These are phyloP conservation scores for Drosophila mercatorum DNA, from an alignment of 2,888 invertebrate species.

Conservation along the genomic window DNA sequence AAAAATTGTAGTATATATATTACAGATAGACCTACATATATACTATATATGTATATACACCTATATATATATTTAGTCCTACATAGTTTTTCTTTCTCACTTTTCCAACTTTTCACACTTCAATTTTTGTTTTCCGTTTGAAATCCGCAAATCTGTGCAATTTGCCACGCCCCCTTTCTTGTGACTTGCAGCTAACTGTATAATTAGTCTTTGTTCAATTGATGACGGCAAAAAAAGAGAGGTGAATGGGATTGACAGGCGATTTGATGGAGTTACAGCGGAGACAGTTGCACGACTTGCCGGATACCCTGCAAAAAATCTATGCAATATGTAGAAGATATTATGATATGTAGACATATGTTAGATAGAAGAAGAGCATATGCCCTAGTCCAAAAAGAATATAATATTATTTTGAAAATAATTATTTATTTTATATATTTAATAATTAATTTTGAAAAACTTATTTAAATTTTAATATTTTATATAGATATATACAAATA, in stretches of 20 bases:
- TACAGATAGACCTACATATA: background rate
- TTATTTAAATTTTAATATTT: too few relatives aligned
- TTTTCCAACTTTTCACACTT: background rate
- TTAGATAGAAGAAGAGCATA: too few relatives aligned
- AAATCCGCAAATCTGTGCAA: slow-evolving; percentile 1
- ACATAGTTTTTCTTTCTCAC: background rate
- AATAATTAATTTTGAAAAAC: too few relatives aligned
- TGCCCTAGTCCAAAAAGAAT: too few relatives aligned
- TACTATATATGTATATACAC: background rate
- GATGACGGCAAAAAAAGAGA: slow-evolving; percentile 35
- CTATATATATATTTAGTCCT: background rate
- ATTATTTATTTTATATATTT: too few relatives aligned
- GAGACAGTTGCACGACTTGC: background rate
- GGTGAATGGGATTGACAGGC: slow-evolving; percentile 64
- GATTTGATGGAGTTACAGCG: slow-evolving; percentile 43
- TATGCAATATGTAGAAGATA: background rate
- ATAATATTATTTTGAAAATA: too few relatives aligned
- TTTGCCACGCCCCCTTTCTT: slow-evolving; percentile 2
- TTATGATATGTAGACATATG: too few relatives aligned
- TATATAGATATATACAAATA: too few relatives aligned
- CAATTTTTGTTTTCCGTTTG: background rate
- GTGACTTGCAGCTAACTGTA: slow-evolving; percentile 30
- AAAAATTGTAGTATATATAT: background rate
- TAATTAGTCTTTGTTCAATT: slow-evolving; percentile 66
- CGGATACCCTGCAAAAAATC: slow-evolving; percentile 1